These are phyloP conservation scores for Axinella damicornis DNA, from an alignment of 37 sponge, comb jelly and placozoan genomes.

Conservation along the genomic window DNA sequence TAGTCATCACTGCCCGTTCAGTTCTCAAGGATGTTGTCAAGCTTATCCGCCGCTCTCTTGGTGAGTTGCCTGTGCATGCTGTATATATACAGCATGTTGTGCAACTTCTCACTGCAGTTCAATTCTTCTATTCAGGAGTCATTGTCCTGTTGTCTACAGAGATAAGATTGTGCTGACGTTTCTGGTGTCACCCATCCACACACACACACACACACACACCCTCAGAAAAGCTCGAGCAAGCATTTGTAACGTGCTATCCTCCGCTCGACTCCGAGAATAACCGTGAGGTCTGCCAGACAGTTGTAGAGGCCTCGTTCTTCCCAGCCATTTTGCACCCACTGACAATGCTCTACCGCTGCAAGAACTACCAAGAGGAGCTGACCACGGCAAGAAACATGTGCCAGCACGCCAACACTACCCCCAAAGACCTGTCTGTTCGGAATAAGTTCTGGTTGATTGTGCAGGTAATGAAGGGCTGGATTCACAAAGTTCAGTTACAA, in stretches of 20 bases:
- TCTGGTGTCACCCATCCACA: no score
- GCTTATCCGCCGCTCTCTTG: slow-evolving; percentile 32
- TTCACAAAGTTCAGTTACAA: not conserved
- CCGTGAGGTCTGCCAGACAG: slow-evolving; percentile 36
- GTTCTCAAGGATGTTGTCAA: slow-evolving; percentile 37
- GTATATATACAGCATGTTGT: no score
- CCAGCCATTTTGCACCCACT: slow-evolving; percentile 65
- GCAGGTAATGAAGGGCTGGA: slow-evolving; percentile 60
- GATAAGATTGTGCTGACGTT: no score
- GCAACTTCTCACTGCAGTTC: no score
- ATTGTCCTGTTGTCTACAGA: no score
- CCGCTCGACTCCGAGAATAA: slow-evolving; percentile 24
- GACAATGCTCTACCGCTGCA: slow-evolving; percentile 50
- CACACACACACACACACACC: no score
- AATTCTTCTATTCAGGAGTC: not conserved
- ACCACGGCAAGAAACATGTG: slow-evolving; percentile 78
- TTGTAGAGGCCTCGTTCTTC: slow-evolving; percentile 72
- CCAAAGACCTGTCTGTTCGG: slow-evolving; percentile 71
- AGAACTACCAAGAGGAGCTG: slow-evolving; percentile 69
- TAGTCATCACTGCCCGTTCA: not conserved
- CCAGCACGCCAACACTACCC: slow-evolving; percentile 55
- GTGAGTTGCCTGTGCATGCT: no score
- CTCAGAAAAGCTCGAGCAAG: slow-evolving; percentile 57
- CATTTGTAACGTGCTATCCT: slow-evolving; percentile 39
- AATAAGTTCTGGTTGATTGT: slow-evolving; percentile 71